Conservation (phyloP, 2,888 invertebrate species). For the Leuctra nigra region DNA sequence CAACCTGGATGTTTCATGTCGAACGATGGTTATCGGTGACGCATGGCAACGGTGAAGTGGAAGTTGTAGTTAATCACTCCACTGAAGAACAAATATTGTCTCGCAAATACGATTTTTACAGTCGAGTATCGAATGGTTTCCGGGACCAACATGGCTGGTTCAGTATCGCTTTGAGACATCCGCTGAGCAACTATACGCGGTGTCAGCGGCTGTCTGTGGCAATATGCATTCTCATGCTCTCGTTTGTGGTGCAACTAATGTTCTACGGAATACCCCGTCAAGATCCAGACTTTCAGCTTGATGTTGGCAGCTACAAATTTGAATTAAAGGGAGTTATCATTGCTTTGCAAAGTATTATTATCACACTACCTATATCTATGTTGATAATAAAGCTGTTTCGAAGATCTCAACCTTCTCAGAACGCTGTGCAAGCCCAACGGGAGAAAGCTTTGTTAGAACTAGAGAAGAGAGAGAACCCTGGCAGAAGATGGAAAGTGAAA, state of each 20-base stretch:
- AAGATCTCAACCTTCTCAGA: too few relatives aligned
- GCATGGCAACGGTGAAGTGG: not conserved
- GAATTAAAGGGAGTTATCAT: too few relatives aligned
- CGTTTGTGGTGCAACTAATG: slow-evolving; percentile 14
- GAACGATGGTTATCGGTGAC: slow-evolving; percentile 27
- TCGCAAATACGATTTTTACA: too few relatives aligned
- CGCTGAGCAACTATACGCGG: slow-evolving; percentile 12
- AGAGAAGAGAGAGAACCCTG: too few relatives aligned
- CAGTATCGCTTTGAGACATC: not conserved
- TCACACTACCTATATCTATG: too few relatives aligned
- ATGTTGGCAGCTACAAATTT: not conserved
- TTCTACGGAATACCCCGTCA: slow-evolving; percentile 12
- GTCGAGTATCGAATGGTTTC: not conserved
- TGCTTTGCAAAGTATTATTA: too few relatives aligned
- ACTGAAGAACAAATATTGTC: too few relatives aligned
- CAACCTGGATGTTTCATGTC: slow-evolving; percentile 25
- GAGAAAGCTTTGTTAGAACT: too few relatives aligned
- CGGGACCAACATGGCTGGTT: not conserved
- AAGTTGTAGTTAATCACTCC: too few relatives aligned
- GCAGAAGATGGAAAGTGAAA: too few relatives aligned
- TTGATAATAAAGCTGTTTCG: too few relatives aligned
- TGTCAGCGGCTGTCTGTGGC: slow-evolving; percentile 15
- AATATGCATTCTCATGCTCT: not conserved
- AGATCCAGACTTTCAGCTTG: not conserved
- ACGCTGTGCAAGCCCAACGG: too few relatives aligned